phyloP scores from a whole-genome alignment of 2,888 invertebrate genomes.

The Chironomus riparius region DNA sequence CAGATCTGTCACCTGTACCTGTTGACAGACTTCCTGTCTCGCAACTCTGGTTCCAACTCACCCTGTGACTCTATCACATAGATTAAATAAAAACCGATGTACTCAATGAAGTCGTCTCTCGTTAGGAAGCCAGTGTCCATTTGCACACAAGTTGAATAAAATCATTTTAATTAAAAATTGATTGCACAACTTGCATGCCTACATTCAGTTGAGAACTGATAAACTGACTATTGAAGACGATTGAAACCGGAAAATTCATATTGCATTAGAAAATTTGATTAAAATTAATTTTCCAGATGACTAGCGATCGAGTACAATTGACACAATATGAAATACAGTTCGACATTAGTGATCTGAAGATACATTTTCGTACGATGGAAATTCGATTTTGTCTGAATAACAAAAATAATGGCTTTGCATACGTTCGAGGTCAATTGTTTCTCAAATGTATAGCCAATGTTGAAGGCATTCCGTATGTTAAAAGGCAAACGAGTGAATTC shows the following conservation, averaged over 20 bases:
- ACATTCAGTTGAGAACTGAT: too few relatives aligned
- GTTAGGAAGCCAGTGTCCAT: too few relatives aligned
- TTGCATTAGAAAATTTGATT: neutral
- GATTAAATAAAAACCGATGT: too few relatives aligned
- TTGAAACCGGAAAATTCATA: neutral
- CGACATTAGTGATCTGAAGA: neutral
- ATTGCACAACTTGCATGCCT: neutral
- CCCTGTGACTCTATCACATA: too few relatives aligned
- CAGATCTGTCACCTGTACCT: too few relatives aligned
- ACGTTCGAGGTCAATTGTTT: neutral
- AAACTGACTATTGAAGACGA: neutral
- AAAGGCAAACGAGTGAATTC: conserved; percentile 1
- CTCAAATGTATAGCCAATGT: conserved; percentile 5
- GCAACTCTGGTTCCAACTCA: too few relatives aligned
- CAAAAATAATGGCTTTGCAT: neutral
- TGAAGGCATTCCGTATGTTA: neutral
- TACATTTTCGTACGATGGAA: neutral
- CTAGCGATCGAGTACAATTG: neutral
- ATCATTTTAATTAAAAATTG: neutral
- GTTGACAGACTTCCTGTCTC: too few relatives aligned
- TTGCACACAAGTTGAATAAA: too few relatives aligned
- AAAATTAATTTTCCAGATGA: conserved; percentile 13
- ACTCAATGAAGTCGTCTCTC: too few relatives aligned
- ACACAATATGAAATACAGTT: neutral
- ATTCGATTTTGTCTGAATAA: neutral